Evolutionary conservation across 37 sponge, comb jelly and placozoan species (phyloP).

Genomic region (Oopsacas minuta): DNA sequence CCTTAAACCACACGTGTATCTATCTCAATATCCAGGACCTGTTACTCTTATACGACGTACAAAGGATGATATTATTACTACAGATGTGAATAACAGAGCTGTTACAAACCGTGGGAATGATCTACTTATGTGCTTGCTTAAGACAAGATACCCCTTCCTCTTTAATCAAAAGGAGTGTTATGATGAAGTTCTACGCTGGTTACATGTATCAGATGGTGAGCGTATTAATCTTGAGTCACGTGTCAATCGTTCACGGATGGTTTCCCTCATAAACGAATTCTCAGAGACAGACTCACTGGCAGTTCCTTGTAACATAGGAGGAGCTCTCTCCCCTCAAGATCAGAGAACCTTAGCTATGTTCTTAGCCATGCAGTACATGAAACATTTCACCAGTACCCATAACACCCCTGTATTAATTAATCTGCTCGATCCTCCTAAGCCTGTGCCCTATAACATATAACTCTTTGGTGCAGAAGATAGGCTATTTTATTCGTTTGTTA

Average conservation of each 20-base stretch:
- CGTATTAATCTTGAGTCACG: background rate
- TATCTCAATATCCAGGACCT: slow-evolving; percentile 22
- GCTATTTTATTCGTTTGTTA: background rate
- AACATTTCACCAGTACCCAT: background rate
- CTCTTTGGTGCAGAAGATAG: background rate
- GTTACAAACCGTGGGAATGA: slow-evolving; percentile 25
- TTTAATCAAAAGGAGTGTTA: slow-evolving; percentile 16
- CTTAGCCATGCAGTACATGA: slow-evolving; percentile 12
- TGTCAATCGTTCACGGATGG: background rate
- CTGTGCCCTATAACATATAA: background rate
- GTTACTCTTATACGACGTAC: slow-evolving; percentile 25
- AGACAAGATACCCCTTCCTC: slow-evolving; percentile 23
- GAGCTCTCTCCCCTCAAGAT: background rate
- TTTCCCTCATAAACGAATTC: background rate
- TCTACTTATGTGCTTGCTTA: slow-evolving; percentile 15
- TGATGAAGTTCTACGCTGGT: background rate
- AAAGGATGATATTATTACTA: slow-evolving; percentile 28
- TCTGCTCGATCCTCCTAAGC: background rate
- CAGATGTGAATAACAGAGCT: background rate
- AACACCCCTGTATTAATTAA: background rate
- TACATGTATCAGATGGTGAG: background rate
- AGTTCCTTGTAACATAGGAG: background rate
- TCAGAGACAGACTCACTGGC: background rate
- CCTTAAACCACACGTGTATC: slow-evolving; percentile 8
- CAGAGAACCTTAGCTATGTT: background rate